Evolutionary conservation across 2,113 vertebrate species (phyloP).

Genomic region (Coregonus clupeaformis): DNA sequence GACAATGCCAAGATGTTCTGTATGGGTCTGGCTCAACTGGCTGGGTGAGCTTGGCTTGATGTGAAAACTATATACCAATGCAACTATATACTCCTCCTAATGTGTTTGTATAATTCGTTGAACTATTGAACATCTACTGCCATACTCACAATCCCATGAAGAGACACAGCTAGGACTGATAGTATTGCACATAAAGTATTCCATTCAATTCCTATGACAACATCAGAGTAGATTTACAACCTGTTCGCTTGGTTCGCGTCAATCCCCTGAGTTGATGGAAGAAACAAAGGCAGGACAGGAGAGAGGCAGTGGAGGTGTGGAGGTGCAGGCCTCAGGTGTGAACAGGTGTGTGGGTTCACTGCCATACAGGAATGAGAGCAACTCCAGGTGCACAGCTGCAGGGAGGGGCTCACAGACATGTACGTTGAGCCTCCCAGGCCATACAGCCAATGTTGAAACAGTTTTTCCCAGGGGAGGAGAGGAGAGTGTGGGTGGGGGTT

Average conservation of each 20-base stretch:
- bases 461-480: constrained; percentile 55
- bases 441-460: constrained; percentile 57
- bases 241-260: constrained; percentile 33
- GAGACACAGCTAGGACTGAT: constrained; percentile 4
- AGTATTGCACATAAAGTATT: constrained; percentile 6
- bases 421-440: constrained; percentile 43
- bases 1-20: constrained; percentile 3
- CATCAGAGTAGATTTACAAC: too few species aligned
- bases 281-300: constrained; percentile 44
- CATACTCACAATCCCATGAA: constrained; percentile 33
- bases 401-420: constrained; percentile 57
- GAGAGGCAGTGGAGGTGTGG: constrained; percentile 48
- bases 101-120: neutral
- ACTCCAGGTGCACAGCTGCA: constrained; percentile 76
- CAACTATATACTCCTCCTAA: neutral
- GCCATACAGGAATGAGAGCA: constrained; percentile 72
- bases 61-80: constrained; percentile 16
- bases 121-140: neutral
- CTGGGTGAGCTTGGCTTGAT: constrained; percentile 29
- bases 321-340: constrained; percentile 68
- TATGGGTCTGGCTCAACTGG: constrained; percentile 38
- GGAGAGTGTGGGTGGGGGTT: constrained; percentile 44
- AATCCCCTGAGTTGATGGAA: constrained; percentile 49
- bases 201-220: neutral
- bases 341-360: constrained; percentile 77